phyloP scores from a whole-genome alignment of 2,113 vertebrate species.

The Crotalus helleri region DNA sequence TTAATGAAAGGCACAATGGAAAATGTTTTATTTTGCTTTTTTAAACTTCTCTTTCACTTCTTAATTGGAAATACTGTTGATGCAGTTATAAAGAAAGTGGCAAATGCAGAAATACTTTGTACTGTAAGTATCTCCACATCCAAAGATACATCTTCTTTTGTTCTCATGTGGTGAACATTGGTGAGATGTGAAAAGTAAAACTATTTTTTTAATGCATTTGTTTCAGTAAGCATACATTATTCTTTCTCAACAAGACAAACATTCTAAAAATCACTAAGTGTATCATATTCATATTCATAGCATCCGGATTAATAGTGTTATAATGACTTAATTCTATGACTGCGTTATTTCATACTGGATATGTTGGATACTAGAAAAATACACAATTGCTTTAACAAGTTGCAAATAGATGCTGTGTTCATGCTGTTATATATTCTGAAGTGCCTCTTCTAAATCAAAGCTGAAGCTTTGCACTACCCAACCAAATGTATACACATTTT shows the following conservation, averaged over 20 bases:
- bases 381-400: not conserved
- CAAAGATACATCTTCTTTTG: not conserved
- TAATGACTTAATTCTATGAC: not conserved
- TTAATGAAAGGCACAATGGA: not conserved
- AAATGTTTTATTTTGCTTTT: not conserved
- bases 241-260: not conserved
- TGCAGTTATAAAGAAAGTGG: not conserved
- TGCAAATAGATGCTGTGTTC: not conserved
- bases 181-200: not conserved
- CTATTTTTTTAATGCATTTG: not conserved
- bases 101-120: not conserved
- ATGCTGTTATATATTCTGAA: not conserved
- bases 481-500: not conserved
- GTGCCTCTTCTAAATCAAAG: not conserved
- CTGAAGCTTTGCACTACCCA: not conserved
- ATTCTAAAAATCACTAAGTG: not conserved
- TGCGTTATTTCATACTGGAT: not conserved
- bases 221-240: not conserved
- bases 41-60: not conserved
- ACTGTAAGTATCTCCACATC: not conserved
- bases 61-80: not conserved
- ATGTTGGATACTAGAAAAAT: not conserved
- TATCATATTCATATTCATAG: not conserved
- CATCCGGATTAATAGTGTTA: too few species aligned
- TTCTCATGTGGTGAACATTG: not conserved